Base-by-base conservation (phyloP, 1,140 invertebrate genomes). In the Tetragnatha versicolor region DNA sequence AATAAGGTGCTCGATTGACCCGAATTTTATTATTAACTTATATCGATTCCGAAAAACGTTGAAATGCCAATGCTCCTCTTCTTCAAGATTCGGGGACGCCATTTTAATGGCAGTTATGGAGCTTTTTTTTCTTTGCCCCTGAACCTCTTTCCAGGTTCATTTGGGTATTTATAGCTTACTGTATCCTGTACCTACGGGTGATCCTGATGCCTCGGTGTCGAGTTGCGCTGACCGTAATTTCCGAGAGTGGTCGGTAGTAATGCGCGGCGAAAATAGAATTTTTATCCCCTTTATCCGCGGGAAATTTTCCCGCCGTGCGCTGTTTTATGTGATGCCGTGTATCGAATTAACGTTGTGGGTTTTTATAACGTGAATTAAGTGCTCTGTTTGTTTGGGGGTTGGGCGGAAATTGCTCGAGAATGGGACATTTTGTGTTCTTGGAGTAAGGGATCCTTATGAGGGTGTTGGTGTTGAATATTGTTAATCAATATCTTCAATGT, bases 211-310 rank as follows among this genome's bases (percentile, higher is more conserved):
- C 68, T 75, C 42, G 37, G 72, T 63, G 55, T 75, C 42, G 60
- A 63, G 72, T 75, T 75, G 39, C 72, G 39, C 37, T 25, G 47
- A 14, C 20, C 47, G 72, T 63, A 75, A 75, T 75, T 75, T 63
- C 35, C 55, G 35, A 10, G 39, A 75, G 72, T 75, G 55, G 55
- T 47, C 63, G 35, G n/a, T 53, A 29, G 20, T 75, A 75, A 75
- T 75, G 72, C 39, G 35, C 35, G 33, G 58, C 72, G 5, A 58
- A 75, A 75, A 75, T 75, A 75, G 72, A 75, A 75, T 45, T 75
- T 73, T 63, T 63, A 60, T 75, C 72, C 51, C 58, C 51, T 75
- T 61, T 75, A 29, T 63, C 31, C 51, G 17, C 10, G 10, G 33
- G 4, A 5, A 14, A 6, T 39, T 39, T 63, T 63, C 4, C 10